Evolutionary conservation across 2,797 vertebrate species (phyloP), one percentile per base, ranked within the genome.

Genomic region (Chaetodon trifasciatus): DNA sequence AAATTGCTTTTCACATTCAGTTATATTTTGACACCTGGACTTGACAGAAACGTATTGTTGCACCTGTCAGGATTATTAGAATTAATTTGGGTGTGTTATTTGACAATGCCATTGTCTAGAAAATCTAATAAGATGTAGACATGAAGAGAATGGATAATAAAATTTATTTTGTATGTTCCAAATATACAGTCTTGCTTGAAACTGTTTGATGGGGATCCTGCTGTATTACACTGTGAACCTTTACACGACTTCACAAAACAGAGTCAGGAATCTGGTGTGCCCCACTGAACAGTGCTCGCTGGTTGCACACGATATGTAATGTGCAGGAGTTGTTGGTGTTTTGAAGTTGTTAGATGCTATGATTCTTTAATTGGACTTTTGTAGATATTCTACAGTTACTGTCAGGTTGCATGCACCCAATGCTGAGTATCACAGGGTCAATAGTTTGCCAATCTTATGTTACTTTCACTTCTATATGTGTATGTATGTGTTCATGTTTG

Each of bases 111-210:
- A 94, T 93, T 94, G 94, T 96, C 93, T 95, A 94, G 94, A 93
- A 95, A 95, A 90, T 95, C 95, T 95, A 92, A 95, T 93, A 91
- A 93, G 90, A 94, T 96, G 96, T 96, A 96, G 96, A 95, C 93
- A 93, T 95, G 92, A 95, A 94, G 94, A 93, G 93, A 94, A 95
- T 90, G 93, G 96, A 96, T 94, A 97, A 97, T 97, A 97, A 96
- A 96, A 94, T 96, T 96, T 96, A 97, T 97, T 97, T 97, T 97
- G 95, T 96, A 96, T 96, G 96, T 96, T 96, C 95, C 95, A 96
- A 95, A 95, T 95, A 95, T 94, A 95, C 94, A 94, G 93, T 94
- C 94, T 96, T 96, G 95, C 93, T 95, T 96, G 95, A 95, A 96
- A 93, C 92, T 91, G 92, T 95, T 95, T 94, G 92, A 92, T 90